These are phyloP conservation scores for Zoanthus sansibaricus DNA, from an alignment of 92 coral and sea anemone species.

Conservation along the genomic window DNA sequence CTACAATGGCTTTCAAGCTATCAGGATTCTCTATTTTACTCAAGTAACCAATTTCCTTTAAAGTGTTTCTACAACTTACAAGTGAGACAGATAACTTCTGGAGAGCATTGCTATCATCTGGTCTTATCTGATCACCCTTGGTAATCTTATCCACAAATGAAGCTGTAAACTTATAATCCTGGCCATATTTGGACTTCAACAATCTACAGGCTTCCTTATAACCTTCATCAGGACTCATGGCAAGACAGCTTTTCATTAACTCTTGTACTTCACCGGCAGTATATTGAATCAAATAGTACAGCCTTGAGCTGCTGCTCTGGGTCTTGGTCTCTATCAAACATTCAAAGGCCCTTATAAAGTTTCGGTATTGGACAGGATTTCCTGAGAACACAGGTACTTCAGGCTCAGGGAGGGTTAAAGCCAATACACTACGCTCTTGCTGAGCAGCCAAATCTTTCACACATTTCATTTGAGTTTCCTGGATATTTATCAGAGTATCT, in stretches of 20 bases:
- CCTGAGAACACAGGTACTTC: conserved; percentile 62
- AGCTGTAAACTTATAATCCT: conserved; percentile 51
- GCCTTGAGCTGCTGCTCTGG: conserved; percentile 37
- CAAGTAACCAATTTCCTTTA: background rate
- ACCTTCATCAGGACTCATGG: conserved; percentile 43
- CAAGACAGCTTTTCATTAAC: conserved; percentile 43
- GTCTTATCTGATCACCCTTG: conserved; percentile 12
- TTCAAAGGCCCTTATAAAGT: conserved; percentile 72
- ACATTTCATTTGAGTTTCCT: background rate
- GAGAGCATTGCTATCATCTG: background rate
- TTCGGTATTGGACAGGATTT: conserved; percentile 66
- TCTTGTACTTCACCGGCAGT: conserved; percentile 39
- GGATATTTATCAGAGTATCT: background rate
- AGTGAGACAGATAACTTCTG: background rate
- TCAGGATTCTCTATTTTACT: conserved; percentile 2
- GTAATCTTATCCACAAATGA: conserved; percentile 37
- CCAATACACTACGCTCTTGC: background rate
- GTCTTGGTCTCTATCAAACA: conserved; percentile 67
- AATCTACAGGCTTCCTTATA: conserved; percentile 17
- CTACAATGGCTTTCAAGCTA: conserved; percentile 13
- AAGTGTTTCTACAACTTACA: background rate
- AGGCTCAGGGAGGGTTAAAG: conserved; percentile 51
- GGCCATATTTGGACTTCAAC: conserved; percentile 41
- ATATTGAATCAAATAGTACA: conserved; percentile 51
- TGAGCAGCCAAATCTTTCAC: background rate